Percentiles rank a stretch among this genome's conserved stretches.
phyloP scores from a whole-genome alignment of 2,888 invertebrate genomes.

The Aphodius granarius region DNA sequence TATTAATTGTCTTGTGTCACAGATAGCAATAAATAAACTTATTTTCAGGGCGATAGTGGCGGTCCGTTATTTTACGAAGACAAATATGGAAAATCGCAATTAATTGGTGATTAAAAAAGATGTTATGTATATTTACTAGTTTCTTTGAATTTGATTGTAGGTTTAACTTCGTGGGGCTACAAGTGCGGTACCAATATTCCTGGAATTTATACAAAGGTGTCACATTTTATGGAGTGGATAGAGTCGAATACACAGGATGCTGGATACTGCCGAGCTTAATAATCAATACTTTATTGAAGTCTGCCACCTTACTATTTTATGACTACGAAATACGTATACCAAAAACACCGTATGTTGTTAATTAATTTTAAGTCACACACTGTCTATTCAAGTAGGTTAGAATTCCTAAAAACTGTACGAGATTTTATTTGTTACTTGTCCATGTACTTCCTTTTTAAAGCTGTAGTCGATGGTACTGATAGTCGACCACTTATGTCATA shows the following conservation, averaged over 20 bases:
- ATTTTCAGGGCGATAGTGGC: slow-evolving; percentile 67
- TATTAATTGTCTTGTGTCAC: background rate
- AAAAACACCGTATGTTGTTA: no score
- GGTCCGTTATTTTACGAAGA: slow-evolving; percentile 62
- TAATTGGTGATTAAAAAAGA: slow-evolving; percentile 62
- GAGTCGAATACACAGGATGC: slow-evolving; percentile 48
- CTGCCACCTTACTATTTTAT: no score
- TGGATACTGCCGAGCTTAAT: slow-evolving; percentile 45
- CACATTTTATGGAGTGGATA: slow-evolving; percentile 58
- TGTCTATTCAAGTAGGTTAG: no score
- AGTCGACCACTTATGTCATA: no score
- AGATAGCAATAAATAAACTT: slow-evolving; percentile 1
- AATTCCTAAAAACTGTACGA: no score
- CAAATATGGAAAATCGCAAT: slow-evolving; percentile 57
- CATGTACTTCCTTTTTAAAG: no score
- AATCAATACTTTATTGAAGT: no score
- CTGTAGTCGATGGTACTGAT: no score
- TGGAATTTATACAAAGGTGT: slow-evolving; percentile 61
- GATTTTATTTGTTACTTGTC: no score
- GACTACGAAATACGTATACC: no score
- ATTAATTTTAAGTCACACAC: no score
- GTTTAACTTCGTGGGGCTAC: slow-evolving; percentile 67
- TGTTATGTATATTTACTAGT: background rate
- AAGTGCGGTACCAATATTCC: slow-evolving; percentile 59
- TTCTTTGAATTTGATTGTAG: slow-evolving; percentile 46